Evolutionary conservation across 2,113 vertebrate species (phyloP).

Genomic region (Paralichthys olivaceus): DNA sequence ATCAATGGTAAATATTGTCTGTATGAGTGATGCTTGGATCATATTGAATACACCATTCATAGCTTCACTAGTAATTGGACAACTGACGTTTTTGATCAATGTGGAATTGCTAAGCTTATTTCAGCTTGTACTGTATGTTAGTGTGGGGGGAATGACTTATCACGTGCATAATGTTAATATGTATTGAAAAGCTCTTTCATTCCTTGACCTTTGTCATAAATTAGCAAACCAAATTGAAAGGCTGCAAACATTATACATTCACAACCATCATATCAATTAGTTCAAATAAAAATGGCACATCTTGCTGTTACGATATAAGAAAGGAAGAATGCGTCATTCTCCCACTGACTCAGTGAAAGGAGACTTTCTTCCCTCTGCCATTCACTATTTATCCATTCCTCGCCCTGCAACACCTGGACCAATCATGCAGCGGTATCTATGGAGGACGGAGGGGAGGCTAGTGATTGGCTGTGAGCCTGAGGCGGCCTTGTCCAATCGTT

Average conservation of each 20-base stretch:
- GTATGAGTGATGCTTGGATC: conserved; percentile 9
- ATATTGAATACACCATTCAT: conserved; percentile 31
- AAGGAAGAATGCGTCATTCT: not conserved
- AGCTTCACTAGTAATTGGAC: not conserved
- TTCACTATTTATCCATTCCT: conserved; percentile 58
- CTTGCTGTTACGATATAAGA: conserved; percentile 1
- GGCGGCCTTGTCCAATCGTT: conserved; percentile 68
- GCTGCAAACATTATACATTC: not conserved
- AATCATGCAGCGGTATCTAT: conserved; percentile 73
- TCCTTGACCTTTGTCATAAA: conserved; percentile 2
- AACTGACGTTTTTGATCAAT: conserved; percentile 19
- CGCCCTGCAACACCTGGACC: conserved; percentile 82
- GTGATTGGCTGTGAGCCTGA: conserved; percentile 72
- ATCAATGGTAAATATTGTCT: conserved; percentile 4
- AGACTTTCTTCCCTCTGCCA: conserved; percentile 25
- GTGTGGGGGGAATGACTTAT: conserved; percentile 7
- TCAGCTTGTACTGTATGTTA: not conserved
- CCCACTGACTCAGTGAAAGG: conserved; percentile 25
- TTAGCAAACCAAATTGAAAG: conserved; percentile 1
- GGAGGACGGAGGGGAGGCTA: conserved; percentile 55
- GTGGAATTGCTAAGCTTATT: not conserved
- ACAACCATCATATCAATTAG: not conserved
- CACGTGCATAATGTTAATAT: not conserved
- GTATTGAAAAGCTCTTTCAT: not conserved
- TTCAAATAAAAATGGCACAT: not conserved